Conservation (phyloP, 2,888 invertebrate species). For the Napeogenes inachia region DNA sequence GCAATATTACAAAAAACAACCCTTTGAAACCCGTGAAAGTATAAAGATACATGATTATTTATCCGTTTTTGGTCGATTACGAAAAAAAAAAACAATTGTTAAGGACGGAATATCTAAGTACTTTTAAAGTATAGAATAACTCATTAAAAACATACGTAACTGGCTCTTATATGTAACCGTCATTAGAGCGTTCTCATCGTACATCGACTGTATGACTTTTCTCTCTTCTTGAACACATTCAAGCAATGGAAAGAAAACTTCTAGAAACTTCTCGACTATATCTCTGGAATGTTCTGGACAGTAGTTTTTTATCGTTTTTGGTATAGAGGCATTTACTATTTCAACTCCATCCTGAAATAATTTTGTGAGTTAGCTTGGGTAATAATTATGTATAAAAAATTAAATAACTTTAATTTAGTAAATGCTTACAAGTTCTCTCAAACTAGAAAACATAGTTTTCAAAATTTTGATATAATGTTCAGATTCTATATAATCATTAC, state of each 20-base stretch:
- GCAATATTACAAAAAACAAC: too few species aligned
- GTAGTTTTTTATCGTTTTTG: constrained; percentile 68
- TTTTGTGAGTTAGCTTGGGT: not conserved
- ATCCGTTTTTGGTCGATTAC: too few species aligned
- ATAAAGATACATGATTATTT: too few species aligned
- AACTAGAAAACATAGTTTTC: constrained; percentile 68
- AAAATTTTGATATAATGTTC: constrained; percentile 77
- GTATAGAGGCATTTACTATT: constrained; percentile 55
- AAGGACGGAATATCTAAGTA: too few species aligned
- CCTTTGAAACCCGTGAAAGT: too few species aligned
- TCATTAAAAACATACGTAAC: constrained; percentile 38
- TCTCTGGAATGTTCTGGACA: constrained; percentile 63
- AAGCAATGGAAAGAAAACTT: constrained; percentile 81
- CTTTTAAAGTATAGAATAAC: not conserved
- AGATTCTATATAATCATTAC: constrained; percentile 79
- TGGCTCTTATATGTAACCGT: constrained; percentile 71
- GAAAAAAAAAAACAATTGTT: too few species aligned
- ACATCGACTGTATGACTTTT: constrained; percentile 73
- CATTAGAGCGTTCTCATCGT: constrained; percentile 79
- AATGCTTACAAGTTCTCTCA: constrained; percentile 71
- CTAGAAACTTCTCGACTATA: constrained; percentile 80
- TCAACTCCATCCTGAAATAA: constrained; percentile 72
- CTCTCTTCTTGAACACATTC: constrained; percentile 76
- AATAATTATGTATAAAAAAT: too few species aligned
- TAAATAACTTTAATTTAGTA: too few species aligned